Evolutionary conservation across 2,113 vertebrate genomes (phyloP).

Genomic region (Pollimyrus isidori): DNA sequence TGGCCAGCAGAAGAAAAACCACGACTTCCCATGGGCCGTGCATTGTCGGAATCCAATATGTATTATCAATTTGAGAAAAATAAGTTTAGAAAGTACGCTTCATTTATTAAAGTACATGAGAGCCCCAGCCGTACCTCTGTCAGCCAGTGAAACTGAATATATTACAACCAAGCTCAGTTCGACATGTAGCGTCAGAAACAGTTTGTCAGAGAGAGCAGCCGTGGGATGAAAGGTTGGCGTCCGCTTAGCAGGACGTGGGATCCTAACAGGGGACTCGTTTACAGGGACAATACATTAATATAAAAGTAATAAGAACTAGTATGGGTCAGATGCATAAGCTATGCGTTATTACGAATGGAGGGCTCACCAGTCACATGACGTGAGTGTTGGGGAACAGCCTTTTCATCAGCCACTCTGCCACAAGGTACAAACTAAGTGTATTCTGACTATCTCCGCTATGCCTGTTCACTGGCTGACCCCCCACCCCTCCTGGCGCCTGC

Average conservation of each 20-base stretch:
- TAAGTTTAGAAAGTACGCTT: neutral
- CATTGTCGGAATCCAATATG: neutral
- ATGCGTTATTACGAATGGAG: neutral
- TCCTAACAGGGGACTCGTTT: neutral
- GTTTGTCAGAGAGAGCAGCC: neutral
- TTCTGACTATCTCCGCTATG: constrained; percentile 61
- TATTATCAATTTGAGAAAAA: neutral
- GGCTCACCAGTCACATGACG: neutral
- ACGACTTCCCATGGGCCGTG: neutral
- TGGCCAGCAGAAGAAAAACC: neutral
- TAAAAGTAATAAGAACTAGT: neutral
- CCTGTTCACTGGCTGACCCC: constrained; percentile 60
- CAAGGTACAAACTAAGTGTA: constrained; percentile 38
- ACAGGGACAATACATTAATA: neutral
- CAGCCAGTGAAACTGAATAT: neutral
- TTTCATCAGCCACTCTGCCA: neutral
- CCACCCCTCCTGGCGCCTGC: constrained; percentile 59
- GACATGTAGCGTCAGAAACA: neutral
- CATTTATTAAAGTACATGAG: neutral
- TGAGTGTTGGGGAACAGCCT: neutral
- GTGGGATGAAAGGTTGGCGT: neutral
- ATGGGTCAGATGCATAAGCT: neutral
- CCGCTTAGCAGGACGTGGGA: neutral
- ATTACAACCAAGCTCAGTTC: neutral
- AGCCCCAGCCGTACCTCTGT: neutral